phyloP scores from a whole-genome alignment of 2,797 vertebrate genomes.

The Onychomys torridus region DNA sequence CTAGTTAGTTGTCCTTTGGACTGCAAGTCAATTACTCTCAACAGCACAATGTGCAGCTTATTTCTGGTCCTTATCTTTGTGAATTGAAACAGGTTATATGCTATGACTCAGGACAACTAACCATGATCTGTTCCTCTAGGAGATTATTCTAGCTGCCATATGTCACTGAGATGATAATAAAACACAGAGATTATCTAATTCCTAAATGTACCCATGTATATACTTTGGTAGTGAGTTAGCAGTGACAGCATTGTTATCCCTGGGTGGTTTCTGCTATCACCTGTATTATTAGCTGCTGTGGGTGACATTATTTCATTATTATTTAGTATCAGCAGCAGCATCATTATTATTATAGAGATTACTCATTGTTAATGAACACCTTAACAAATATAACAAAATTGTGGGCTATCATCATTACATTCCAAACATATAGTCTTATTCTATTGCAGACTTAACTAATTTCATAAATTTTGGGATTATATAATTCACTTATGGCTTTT shows the following conservation, averaged over 20 bases:
- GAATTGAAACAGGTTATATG: not conserved
- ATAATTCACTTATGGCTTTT: slow-evolving; percentile 37
- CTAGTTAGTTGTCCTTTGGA: not conserved
- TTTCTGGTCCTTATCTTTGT: not conserved
- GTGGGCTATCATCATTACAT: not conserved
- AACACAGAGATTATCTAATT: not conserved
- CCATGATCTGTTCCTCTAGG: not conserved
- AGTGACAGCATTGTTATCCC: not conserved
- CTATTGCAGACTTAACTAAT: not conserved
- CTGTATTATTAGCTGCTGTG: not conserved
- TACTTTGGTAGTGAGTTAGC: not conserved
- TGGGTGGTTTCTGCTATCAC: not conserved
- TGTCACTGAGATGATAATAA: not conserved
- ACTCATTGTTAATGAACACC: not conserved
- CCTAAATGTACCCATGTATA: not conserved
- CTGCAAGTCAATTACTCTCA: not conserved
- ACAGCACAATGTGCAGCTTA: not conserved
- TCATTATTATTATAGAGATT: not conserved
- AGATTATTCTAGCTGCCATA: not conserved
- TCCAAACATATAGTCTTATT: not conserved
- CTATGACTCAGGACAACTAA: not conserved
- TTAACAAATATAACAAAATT: slow-evolving; percentile 37
- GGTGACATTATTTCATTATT: not conserved
- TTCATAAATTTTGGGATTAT: not conserved
- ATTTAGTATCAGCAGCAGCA: not conserved